phyloP scores from a whole-genome alignment of 2,888 invertebrate species.

The Escarpia spicata region DNA sequence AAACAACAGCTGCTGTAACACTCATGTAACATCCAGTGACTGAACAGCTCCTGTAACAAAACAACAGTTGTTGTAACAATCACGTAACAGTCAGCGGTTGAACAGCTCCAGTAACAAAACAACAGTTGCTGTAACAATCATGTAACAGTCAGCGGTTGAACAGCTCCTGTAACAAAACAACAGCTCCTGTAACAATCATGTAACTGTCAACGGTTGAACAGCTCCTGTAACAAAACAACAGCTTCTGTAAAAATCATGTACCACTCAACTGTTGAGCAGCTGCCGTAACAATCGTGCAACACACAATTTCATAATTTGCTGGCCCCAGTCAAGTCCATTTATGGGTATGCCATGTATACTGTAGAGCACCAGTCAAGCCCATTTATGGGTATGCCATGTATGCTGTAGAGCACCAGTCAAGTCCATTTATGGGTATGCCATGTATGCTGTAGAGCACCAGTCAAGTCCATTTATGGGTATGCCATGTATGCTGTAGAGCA shows the following conservation, averaged over 20 bases:
- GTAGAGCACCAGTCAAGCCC: neutral
- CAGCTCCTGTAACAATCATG: conserved; percentile 69
- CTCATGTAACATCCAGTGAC: conserved; percentile 88
- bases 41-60: conserved; percentile 73
- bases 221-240: conserved; percentile 55
- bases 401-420: neutral
- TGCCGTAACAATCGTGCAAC: conserved; percentile 66
- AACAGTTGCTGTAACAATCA: conserved; percentile 64
- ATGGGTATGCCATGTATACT: too few species aligned
- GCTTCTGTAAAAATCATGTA: conserved; percentile 72
- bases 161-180: conserved; percentile 65
- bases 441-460: neutral
- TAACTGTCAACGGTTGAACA: conserved; percentile 92
- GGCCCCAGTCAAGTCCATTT: too few species aligned
- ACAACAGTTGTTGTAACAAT: conserved; percentile 55
- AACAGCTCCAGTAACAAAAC: conserved; percentile 71
- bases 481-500: neutral
- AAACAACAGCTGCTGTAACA: neutral
- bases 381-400: too few species aligned
- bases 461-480: too few species aligned
- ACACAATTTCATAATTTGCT: too few species aligned
- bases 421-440: too few species aligned
- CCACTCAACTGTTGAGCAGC: conserved; percentile 79
- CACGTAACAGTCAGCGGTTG: conserved; percentile 88
- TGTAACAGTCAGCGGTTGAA: conserved; percentile 92